These are phyloP conservation scores for Gadus chalcogrammus DNA, from an alignment of 2,113 vertebrate species.

Conservation along the genomic window DNA sequence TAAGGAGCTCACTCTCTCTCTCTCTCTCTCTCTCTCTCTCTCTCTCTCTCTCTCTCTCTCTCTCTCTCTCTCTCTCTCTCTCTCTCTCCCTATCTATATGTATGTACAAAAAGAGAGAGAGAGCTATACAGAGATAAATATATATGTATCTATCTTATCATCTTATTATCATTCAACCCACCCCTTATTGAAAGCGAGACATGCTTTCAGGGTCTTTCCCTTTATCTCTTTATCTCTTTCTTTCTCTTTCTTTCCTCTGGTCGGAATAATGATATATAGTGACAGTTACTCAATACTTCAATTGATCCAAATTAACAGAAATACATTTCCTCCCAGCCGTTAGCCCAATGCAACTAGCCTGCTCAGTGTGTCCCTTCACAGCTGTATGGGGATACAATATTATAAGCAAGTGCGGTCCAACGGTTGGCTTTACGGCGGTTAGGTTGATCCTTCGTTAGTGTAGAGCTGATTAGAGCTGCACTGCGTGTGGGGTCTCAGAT, in stretches of 20 bases:
- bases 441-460: too few species aligned
- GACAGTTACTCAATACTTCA: conserved; percentile 6
- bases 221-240: conserved; percentile 12
- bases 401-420: too few species aligned
- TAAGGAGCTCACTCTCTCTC: not conserved
- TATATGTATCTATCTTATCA: not conserved
- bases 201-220: not conserved
- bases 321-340: too few species aligned
- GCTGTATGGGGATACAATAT: too few species aligned
- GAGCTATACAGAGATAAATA: not conserved
- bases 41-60: too few species aligned
- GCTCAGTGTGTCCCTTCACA: too few species aligned
- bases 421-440: too few species aligned
- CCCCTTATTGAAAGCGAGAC: not conserved
- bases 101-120: not conserved
- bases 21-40: not conserved
- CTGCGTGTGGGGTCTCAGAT: too few species aligned
- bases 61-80: conserved; percentile 2
- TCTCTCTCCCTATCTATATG: not conserved
- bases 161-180: conserved; percentile 10
- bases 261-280: conserved; percentile 4
- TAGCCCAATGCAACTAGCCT: too few species aligned
- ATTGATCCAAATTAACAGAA: too few species aligned
- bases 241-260: not conserved
- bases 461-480: too few species aligned